phyloP scores from a whole-genome alignment of 2,888 invertebrate genomes.

The Oscheius myriophilus region DNA sequence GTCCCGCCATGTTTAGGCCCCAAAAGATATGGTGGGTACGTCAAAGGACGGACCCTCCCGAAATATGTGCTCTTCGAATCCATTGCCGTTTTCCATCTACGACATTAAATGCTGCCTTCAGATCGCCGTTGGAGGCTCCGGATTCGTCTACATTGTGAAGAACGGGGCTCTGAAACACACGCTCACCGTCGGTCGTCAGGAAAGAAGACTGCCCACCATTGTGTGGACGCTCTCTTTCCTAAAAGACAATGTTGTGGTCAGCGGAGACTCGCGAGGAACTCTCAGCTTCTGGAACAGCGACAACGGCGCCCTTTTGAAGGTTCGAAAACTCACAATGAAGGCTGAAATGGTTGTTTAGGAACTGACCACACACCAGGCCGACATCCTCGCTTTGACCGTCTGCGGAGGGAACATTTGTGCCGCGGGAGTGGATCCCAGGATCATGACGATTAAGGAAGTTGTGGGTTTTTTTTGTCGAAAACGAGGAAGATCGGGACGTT shows the following conservation, averaged over 20 bases:
- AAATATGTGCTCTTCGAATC: no score
- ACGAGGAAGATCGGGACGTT: not conserved
- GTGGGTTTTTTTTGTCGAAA: conserved; percentile 6
- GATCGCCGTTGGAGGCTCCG: conserved; percentile 47
- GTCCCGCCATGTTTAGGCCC: no score
- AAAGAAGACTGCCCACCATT: conserved; percentile 54
- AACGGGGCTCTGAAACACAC: conserved; percentile 37
- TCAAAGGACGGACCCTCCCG: no score
- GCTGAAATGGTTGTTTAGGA: conserved; percentile 41
- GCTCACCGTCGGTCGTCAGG: conserved; percentile 37
- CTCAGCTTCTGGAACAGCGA: conserved; percentile 58
- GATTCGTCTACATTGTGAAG: conserved; percentile 36
- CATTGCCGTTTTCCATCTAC: no score
- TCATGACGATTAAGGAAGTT: conserved; percentile 50
- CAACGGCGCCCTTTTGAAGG: conserved; percentile 53
- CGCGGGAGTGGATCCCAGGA: conserved; percentile 63
- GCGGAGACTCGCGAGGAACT: conserved; percentile 63
- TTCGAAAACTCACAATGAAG: conserved; percentile 15
- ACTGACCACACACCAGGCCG: conserved; percentile 54
- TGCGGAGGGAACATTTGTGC: conserved; percentile 45
- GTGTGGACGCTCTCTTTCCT: conserved; percentile 62
- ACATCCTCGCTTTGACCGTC: conserved; percentile 52
- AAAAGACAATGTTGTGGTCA: conserved; percentile 36
- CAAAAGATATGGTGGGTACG: no score
- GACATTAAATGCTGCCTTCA: no score